Evolutionary conservation across 2,888 invertebrate species (phyloP), one percentile per base, ranked within the genome.

Genomic region (Hypercompe scribonia): DNA sequence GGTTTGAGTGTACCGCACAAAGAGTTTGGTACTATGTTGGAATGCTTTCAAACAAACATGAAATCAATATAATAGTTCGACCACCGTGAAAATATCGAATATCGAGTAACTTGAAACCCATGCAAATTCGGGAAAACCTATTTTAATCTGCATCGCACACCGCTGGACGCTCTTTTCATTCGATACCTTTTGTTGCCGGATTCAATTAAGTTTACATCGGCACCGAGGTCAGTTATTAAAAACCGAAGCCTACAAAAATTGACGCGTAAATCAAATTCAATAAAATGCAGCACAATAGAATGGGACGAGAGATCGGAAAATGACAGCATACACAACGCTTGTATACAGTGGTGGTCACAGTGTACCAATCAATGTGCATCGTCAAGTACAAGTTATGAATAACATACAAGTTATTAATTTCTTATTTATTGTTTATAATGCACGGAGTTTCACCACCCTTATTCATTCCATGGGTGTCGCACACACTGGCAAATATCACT

Each of bases 181-280:
- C 90, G 90, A 90, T 90, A 93, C 95, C 95, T 94, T 94, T 95
- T 95, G 95, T 95, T 92, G 90, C 90, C 86, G 92, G 93, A 95
- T 95, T 94, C 95, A 95, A 95, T 95, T 95, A 95, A 95, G 94
- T 95, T 95, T 95, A 95, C 95, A 95, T 92, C 93, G 92, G 92
- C 93, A 88, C 93, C 91, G 95, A 94, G 95, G 95, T 95, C 94
- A 94, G 95, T 95, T 94, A 93, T 94, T 94, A 94, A 95, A 95
- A 95, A 94, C 94, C 93, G 91, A 94, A 94, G 92, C 94, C 93
- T 92, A 93, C 91, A 94, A 94, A 95, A 95, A 95, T 93, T 94
- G 94, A 90, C 89, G 90, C 94, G 94, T 94, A 94, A 95, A 95
- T 95, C 95, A 95, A 94, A 94, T 94, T 94, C 92, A 94, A 95